These are phyloP conservation scores for Podilymbus podiceps DNA, from an alignment of 2,113 vertebrate species.

Conservation along the genomic window DNA sequence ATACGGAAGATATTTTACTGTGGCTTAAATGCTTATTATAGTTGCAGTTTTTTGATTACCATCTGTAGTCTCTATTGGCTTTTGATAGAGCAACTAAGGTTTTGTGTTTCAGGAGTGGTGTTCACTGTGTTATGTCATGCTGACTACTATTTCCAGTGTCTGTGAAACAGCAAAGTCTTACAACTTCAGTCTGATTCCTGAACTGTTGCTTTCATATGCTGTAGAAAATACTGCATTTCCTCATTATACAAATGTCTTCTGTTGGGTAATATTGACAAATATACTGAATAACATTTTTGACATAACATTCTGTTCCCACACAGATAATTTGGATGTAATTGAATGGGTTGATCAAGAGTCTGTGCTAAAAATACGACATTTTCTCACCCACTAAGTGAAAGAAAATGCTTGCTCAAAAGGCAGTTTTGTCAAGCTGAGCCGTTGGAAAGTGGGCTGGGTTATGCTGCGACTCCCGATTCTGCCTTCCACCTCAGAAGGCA, in stretches of 20 bases:
- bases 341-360: slow-evolving; percentile 61
- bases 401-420: slow-evolving; percentile 6
- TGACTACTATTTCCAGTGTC: not conserved
- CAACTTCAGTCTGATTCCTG: not conserved
- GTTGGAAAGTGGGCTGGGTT: not conserved
- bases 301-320: slow-evolving; percentile 68
- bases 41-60: slow-evolving; percentile 12
- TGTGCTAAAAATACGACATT: slow-evolving; percentile 45
- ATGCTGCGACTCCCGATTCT: not conserved
- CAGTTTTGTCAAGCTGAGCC: not conserved
- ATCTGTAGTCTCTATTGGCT: slow-evolving; percentile 19
- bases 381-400: slow-evolving; percentile 29
- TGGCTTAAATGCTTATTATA: slow-evolving; percentile 11
- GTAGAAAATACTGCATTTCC: slow-evolving; percentile 35
- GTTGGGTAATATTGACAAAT: slow-evolving; percentile 64
- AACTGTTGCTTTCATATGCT: not conserved
- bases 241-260: slow-evolving; percentile 55
- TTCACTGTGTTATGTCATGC: not conserved
- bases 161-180: not conserved
- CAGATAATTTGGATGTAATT: slow-evolving; percentile 68
- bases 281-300: slow-evolving; percentile 63
- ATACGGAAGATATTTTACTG: not conserved
- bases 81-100: slow-evolving; percentile 12
- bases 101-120: not conserved
- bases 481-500: not conserved